These are phyloP conservation scores for Pterocles burchelli DNA, from an alignment of 2,113 vertebrate species.

Conservation along the genomic window DNA sequence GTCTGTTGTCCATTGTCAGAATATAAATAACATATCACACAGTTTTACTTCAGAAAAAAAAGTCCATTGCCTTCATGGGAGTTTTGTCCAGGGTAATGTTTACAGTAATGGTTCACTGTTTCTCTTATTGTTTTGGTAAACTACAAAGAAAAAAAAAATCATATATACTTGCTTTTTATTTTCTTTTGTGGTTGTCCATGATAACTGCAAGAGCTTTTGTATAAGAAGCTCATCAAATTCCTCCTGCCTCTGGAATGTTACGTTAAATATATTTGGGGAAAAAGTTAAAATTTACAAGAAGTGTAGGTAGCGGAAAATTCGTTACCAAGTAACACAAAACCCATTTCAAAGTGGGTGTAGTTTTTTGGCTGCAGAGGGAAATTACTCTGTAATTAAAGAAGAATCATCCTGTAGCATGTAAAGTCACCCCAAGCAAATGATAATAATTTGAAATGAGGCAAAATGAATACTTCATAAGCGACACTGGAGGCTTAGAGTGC, in stretches of 20 bases:
- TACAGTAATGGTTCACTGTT: neutral
- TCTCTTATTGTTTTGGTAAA: neutral
- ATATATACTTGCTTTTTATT: neutral
- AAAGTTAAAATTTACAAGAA: neutral
- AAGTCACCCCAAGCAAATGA: constrained; percentile 57
- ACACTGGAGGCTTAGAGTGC: constrained; percentile 6
- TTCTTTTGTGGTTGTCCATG: neutral
- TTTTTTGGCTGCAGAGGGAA: constrained; percentile 30
- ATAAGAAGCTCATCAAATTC: neutral
- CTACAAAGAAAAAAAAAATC: neutral
- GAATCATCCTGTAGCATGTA: constrained; percentile 26
- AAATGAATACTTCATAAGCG: constrained; percentile 47
- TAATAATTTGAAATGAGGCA: constrained; percentile 44
- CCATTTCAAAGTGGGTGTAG: neutral
- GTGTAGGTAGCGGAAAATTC: neutral
- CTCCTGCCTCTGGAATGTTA: neutral
- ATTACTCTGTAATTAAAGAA: constrained; percentile 66
- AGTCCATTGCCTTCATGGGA: neutral
- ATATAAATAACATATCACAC: neutral
- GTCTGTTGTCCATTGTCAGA: neutral
- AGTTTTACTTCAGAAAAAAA: neutral
- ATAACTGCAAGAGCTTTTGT: neutral
- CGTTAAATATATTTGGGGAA: neutral
- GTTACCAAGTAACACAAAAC: neutral
- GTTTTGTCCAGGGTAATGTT: neutral